A percentile compares a stretch with the other conserved stretches of the same genome.
phyloP scores from a whole-genome alignment of 2,113 vertebrate genomes.

The Synodontis membranacea region DNA sequence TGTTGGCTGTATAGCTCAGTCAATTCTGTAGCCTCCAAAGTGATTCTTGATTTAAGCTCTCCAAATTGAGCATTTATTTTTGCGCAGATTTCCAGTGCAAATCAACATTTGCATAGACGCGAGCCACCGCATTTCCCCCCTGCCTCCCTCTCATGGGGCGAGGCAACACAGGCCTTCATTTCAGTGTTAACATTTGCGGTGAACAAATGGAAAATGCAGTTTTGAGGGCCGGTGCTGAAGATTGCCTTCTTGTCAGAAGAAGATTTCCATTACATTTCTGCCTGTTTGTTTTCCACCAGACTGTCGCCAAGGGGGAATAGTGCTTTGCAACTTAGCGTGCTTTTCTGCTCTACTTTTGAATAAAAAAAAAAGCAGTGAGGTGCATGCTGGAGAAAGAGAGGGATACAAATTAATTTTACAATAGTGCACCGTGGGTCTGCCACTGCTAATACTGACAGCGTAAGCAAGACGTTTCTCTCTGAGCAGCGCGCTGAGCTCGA shows the following conservation, averaged over 20 bases:
- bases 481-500: neutral
- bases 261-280: constrained; percentile 73
- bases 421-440: constrained; percentile 6
- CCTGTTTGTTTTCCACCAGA: constrained; percentile 68
- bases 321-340: constrained; percentile 48
- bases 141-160: constrained; percentile 62
- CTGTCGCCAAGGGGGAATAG: constrained; percentile 53
- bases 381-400: constrained; percentile 7
- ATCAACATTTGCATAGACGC: constrained; percentile 72
- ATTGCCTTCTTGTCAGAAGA: constrained; percentile 73
- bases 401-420: constrained; percentile 55
- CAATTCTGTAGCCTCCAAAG: constrained; percentile 63
- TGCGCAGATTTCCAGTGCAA: constrained; percentile 82
- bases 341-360: constrained; percentile 44
- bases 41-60: constrained; percentile 84
- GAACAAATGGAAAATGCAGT: constrained; percentile 70
- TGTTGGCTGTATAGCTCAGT: constrained; percentile 55
- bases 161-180: constrained; percentile 73
- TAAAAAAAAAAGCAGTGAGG: constrained; percentile 45
- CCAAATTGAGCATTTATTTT: constrained; percentile 88
- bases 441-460: constrained; percentile 17
- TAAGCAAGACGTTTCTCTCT: constrained; percentile 14
- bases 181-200: constrained; percentile 68
- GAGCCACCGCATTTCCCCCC: constrained; percentile 32
- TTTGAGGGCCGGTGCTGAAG: constrained; percentile 62